Conservation (phyloP, 2,113 vertebrate species). For the Pachyramphus minor region DNA sequence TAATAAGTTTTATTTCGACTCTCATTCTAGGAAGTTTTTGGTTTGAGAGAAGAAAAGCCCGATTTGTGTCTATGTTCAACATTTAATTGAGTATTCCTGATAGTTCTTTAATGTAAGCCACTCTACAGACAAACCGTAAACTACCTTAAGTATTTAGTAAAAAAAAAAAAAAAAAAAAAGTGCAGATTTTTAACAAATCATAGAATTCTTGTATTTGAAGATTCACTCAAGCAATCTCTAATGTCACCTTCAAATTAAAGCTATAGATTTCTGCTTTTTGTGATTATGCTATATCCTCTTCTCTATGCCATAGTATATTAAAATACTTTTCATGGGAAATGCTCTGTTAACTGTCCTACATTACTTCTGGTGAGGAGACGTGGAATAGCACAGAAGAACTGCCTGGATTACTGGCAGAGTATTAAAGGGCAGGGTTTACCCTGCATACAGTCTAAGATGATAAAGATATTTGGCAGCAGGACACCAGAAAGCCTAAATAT, state of each 20-base stretch:
- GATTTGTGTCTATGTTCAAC: background rate
- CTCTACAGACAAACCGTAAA: background rate
- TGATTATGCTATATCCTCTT: background rate
- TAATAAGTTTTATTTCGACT: background rate
- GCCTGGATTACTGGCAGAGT: background rate
- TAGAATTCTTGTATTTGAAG: background rate
- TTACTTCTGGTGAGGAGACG: background rate
- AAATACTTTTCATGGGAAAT: background rate
- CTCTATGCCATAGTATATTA: background rate
- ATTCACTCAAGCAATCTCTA: background rate
- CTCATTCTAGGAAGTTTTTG: background rate
- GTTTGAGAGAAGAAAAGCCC: background rate
- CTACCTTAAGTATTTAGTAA: background rate
- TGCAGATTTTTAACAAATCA: background rate
- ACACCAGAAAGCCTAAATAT: background rate
- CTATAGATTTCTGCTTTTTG: background rate
- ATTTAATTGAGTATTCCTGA: background rate
- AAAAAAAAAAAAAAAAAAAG: background rate
- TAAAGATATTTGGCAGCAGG: background rate
- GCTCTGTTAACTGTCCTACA: background rate
- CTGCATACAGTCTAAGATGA: background rate
- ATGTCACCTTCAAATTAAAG: background rate
- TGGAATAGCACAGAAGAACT: background rate
- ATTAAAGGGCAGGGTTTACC: background rate
- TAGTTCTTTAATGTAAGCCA: background rate